Evolutionary conservation across 2,888 invertebrate species (phyloP).

Genomic region (Patella ulyssiponensis): DNA sequence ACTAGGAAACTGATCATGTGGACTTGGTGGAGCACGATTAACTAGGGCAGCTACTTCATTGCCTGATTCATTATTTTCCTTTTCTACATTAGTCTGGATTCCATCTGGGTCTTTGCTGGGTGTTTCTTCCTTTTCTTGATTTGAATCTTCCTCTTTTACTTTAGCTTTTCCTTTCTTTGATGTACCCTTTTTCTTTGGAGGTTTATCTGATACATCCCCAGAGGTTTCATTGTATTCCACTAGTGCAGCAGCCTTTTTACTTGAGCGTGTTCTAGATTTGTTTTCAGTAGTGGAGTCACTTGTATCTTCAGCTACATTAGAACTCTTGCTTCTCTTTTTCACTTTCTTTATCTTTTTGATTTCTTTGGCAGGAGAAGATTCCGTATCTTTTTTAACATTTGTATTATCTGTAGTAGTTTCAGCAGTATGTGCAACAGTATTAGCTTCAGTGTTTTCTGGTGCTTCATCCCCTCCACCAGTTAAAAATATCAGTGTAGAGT

Average conservation of each 20-base stretch:
- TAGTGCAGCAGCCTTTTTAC: conserved; percentile 15
- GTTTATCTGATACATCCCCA: conserved; percentile 29
- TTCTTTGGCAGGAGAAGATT: conserved; percentile 19
- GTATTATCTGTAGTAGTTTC: conserved; percentile 12
- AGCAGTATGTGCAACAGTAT: conserved; percentile 12
- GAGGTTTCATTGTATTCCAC: conserved; percentile 19
- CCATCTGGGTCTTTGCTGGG: conserved; percentile 7
- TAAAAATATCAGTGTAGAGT: conserved; percentile 11
- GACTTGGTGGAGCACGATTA: conserved; percentile 4
- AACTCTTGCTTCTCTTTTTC: conserved; percentile 1
- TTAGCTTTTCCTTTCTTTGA: conserved; percentile 28
- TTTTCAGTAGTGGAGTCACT: neutral
- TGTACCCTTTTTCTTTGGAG: conserved; percentile 31
- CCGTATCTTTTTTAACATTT: conserved; percentile 16
- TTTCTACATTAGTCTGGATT: conserved; percentile 21
- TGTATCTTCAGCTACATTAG: neutral
- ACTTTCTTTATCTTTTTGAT: conserved; percentile 3
- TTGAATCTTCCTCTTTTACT: conserved; percentile 34
- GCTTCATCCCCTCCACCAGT: conserved; percentile 18
- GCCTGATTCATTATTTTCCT: conserved; percentile 19
- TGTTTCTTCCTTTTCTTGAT: conserved; percentile 21
- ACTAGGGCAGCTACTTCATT: neutral
- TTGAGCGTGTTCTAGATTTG: neutral
- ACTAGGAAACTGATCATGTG: neutral
- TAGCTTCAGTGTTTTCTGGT: conserved; percentile 23